A percentile compares a stretch with the other conserved stretches of the same genome.
phyloP scores from a whole-genome alignment of 1,140 invertebrate species.

The Euschistus heros region DNA sequence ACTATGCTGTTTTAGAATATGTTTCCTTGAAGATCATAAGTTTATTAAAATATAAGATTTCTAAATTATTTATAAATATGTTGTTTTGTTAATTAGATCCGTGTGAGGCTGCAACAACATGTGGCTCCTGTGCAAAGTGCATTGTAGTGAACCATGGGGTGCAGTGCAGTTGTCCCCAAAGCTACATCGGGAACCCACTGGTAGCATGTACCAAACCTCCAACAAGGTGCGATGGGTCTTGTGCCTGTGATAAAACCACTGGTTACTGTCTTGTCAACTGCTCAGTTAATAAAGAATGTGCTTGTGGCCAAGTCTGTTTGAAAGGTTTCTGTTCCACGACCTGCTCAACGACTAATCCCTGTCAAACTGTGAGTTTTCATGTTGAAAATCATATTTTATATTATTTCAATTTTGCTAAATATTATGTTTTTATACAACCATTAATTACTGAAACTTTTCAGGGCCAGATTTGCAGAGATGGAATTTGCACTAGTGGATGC shows the following conservation, averaged over 20 bases:
- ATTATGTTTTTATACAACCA: too few relatives aligned
- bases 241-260: conserved; percentile 58
- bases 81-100: conserved; percentile 47
- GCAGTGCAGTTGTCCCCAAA: conserved; percentile 70
- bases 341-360: conserved; percentile 36
- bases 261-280: conserved; percentile 66
- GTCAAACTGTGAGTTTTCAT: neutral
- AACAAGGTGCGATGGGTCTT: conserved; percentile 51
- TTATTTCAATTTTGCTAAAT: too few relatives aligned
- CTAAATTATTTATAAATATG: neutral
- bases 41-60: neutral
- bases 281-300: conserved; percentile 52
- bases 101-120: conserved; percentile 52
- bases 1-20: neutral
- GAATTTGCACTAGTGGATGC: conserved; percentile 61
- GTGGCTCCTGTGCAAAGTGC: conserved; percentile 74
- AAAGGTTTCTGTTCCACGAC: conserved; percentile 48
- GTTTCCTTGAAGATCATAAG: neutral
- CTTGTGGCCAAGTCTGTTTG: conserved; percentile 59
- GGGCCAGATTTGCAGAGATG: conserved; percentile 52
- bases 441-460: conserved; percentile 28
- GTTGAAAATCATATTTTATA: neutral
- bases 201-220: conserved; percentile 56
- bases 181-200: conserved; percentile 69
- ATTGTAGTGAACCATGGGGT: conserved; percentile 68